Conservation (phyloP, 2,797 vertebrate species). For the Manis crassicaudata region DNA sequence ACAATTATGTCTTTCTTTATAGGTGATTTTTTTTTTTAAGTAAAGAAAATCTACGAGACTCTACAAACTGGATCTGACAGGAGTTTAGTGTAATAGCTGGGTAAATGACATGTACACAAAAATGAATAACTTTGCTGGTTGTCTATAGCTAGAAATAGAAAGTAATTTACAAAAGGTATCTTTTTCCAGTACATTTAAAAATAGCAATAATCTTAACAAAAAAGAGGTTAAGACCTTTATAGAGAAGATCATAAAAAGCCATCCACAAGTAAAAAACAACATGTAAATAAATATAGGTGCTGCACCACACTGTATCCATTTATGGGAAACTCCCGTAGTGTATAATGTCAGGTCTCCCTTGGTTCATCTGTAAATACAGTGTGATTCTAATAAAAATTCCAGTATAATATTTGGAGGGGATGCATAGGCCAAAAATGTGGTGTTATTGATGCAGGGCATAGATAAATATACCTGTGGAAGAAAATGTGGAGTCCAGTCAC, state of each 20-base stretch:
- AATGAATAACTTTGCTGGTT: background rate
- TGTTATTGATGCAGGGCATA: background rate
- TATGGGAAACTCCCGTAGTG: background rate
- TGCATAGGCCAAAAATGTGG: background rate
- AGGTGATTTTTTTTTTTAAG: background rate
- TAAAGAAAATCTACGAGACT: background rate
- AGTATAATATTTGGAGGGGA: background rate
- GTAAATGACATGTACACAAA: background rate
- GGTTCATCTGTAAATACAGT: background rate
- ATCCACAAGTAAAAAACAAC: background rate
- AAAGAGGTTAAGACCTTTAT: background rate
- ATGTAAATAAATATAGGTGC: background rate
- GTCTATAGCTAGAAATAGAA: conserved; percentile 35
- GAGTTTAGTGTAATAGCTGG: background rate
- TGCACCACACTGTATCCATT: background rate
- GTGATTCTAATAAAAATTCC: background rate
- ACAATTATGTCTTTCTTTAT: background rate
- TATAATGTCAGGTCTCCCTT: background rate
- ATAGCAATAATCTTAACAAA: conserved; percentile 18
- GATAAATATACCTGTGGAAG: background rate
- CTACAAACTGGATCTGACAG: background rate
- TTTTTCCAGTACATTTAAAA: conserved; percentile 17
- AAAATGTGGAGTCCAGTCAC: background rate
- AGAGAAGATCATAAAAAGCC: conserved; percentile 8
- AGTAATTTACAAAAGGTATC: background rate